Percentiles rank a stretch among this genome's conserved stretches.
Conservation (phyloP, 2,113 vertebrate genomes). For the Physeter macrocephalus region DNA sequence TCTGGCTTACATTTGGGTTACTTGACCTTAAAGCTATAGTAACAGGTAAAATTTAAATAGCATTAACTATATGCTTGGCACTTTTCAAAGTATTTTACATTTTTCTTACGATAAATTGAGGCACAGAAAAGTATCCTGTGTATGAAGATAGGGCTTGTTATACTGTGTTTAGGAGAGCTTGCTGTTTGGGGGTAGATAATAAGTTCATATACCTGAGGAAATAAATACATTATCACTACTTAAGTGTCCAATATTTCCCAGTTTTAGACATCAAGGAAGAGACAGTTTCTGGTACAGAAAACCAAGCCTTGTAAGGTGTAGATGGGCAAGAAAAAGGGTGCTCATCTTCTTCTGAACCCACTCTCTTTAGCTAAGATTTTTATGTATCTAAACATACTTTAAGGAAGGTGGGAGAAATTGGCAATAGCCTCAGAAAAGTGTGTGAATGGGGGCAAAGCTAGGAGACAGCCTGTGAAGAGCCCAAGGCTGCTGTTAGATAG, state of each 20-base stretch:
- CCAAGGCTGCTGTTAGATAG: neutral
- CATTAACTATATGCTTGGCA: neutral
- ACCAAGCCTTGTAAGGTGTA: neutral
- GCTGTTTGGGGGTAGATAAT: neutral
- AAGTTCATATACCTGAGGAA: neutral
- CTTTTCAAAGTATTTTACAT: neutral
- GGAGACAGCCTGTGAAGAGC: neutral
- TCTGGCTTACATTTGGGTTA: neutral
- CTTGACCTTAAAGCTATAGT: neutral
- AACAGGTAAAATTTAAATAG: neutral
- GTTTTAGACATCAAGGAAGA: neutral
- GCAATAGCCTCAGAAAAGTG: neutral
- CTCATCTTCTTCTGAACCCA: neutral
- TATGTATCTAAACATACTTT: neutral
- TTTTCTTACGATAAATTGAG: neutral
- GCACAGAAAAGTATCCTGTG: neutral
- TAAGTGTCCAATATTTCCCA: neutral
- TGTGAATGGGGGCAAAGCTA: neutral
- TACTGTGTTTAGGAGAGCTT: neutral
- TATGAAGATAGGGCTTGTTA: neutral
- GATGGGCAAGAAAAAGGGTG: neutral
- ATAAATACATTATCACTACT: neutral
- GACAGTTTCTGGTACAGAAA: neutral
- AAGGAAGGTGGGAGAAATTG: neutral
- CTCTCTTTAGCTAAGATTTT: neutral